Evolutionary conservation across 1,140 invertebrate genomes (phyloP).

Genomic region (Pygmarrhopalites habei): DNA sequence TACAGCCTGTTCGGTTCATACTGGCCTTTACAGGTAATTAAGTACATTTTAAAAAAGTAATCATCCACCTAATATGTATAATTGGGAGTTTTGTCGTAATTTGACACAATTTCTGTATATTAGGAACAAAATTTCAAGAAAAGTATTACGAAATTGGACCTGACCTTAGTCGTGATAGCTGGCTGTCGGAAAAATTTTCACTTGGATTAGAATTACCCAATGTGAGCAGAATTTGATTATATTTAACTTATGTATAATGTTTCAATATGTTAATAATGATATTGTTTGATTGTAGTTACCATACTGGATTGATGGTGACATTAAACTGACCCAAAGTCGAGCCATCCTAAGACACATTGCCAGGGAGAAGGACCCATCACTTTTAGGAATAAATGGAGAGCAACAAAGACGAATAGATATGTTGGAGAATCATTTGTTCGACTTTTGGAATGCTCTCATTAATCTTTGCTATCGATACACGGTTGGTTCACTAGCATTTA

Average conservation of each 20-base stretch:
- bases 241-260: no score
- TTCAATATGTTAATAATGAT: no score
- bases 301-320: constrained; percentile 50
- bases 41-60: no score
- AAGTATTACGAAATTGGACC: constrained; percentile 40
- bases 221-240: neutral
- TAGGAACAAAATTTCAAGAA: constrained; percentile 46
- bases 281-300: constrained; percentile 50
- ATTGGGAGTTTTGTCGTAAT: no score
- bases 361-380: constrained; percentile 43
- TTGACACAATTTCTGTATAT: no score
- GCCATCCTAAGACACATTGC: constrained; percentile 50
- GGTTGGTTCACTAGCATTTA: no score
- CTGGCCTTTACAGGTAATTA: constrained; percentile 45
- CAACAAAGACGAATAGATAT: constrained; percentile 46
- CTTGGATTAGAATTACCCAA: constrained; percentile 27
- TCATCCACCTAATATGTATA: no score
- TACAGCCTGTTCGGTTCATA: constrained; percentile 47
- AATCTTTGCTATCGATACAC: constrained; percentile 42
- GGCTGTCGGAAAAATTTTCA: constrained; percentile 18
- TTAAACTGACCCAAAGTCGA: constrained; percentile 49
- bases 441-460: constrained; percentile 46
- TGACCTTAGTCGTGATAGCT: constrained; percentile 41
- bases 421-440: constrained; percentile 47
- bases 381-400: constrained; percentile 45